Evolutionary conservation across 1,140 invertebrate species (phyloP).

Genomic region (Rhyacophila brunnea): DNA sequence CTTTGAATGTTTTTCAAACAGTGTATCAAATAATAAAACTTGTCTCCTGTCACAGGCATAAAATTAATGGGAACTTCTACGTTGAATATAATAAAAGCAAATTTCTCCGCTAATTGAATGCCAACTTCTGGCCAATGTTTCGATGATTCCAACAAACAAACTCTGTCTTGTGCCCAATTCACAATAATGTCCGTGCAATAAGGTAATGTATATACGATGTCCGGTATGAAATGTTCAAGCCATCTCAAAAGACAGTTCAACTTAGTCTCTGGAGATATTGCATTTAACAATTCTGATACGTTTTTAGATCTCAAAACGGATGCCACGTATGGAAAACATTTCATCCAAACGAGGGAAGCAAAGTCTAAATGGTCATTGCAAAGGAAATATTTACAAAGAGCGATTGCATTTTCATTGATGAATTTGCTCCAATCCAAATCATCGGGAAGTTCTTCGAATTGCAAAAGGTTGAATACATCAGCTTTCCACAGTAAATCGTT

Average conservation of each 20-base stretch:
- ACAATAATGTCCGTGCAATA: constrained; percentile 22
- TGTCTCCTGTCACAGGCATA: constrained; percentile 18
- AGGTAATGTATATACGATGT: constrained; percentile 17
- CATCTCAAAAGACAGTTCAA: constrained; percentile 29
- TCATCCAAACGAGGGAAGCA: constrained; percentile 27
- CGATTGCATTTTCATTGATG: constrained; percentile 13
- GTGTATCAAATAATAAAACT: constrained; percentile 23
- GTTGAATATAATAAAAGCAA: constrained; percentile 24
- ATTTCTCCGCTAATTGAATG: constrained; percentile 31
- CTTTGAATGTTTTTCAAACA: constrained; percentile 31
- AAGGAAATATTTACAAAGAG: constrained; percentile 26
- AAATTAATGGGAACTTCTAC: constrained; percentile 21
- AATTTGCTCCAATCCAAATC: constrained; percentile 21
- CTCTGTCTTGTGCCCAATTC: constrained; percentile 28
- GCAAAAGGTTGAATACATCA: constrained; percentile 22
- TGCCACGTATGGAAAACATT: constrained; percentile 23
- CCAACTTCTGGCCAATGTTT: constrained; percentile 34
- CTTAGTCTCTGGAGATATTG: constrained; percentile 23
- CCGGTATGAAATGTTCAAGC: constrained; percentile 33
- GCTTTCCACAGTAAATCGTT: constrained; percentile 27
- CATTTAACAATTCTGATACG: constrained; percentile 19
- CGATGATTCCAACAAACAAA: constrained; percentile 25
- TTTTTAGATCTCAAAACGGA: constrained; percentile 13
- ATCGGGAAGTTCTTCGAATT: constrained; percentile 12
- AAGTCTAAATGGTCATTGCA: constrained; percentile 25